phyloP scores from a whole-genome alignment of 2,888 invertebrate genomes.

The Caenorhabditis sp. region DNA sequence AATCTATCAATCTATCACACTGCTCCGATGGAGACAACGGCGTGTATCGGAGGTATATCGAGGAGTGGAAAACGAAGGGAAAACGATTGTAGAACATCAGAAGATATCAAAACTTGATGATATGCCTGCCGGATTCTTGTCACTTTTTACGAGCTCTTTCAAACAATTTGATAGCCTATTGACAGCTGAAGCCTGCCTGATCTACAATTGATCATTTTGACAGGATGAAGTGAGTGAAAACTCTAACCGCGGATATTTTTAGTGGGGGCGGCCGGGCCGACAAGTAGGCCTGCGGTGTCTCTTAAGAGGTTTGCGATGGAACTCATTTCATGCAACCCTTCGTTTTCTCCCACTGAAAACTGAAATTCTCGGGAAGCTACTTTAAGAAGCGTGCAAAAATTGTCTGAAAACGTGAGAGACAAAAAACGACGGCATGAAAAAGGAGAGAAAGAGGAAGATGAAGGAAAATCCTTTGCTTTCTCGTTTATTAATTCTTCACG shows the following conservation, averaged over 20 bases:
- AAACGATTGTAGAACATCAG: conserved; percentile 61
- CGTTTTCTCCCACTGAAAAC: neutral
- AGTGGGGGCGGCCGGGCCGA: conserved; percentile 56
- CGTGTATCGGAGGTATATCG: conserved; percentile 10
- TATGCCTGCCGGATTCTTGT: conserved; percentile 57
- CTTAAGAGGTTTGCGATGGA: conserved; percentile 55
- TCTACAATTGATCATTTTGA: conserved; percentile 63
- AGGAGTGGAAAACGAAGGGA: conserved; percentile 7
- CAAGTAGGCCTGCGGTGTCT: conserved; percentile 35
- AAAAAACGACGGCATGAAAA: conserved; percentile 12
- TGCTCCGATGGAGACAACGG: conserved; percentile 11
- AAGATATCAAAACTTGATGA: conserved; percentile 63
- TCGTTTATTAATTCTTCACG: conserved; percentile 45
- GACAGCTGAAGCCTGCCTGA: conserved; percentile 60
- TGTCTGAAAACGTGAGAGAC: conserved; percentile 20
- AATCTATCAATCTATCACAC: conserved; percentile 54
- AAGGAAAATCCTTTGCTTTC: conserved; percentile 28
- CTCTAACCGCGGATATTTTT: conserved; percentile 61
- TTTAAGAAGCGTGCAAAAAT: conserved; percentile 41
- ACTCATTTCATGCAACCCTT: conserved; percentile 47
- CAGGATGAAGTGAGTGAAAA: conserved; percentile 50
- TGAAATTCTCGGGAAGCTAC: conserved; percentile 44
- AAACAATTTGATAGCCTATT: conserved; percentile 59
- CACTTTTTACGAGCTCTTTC: conserved; percentile 62
- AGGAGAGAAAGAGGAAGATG: conserved; percentile 12